These are phyloP conservation scores for Mormoops blainvillei DNA, from an alignment of 2,113 vertebrate genomes.

Conservation along the genomic window DNA sequence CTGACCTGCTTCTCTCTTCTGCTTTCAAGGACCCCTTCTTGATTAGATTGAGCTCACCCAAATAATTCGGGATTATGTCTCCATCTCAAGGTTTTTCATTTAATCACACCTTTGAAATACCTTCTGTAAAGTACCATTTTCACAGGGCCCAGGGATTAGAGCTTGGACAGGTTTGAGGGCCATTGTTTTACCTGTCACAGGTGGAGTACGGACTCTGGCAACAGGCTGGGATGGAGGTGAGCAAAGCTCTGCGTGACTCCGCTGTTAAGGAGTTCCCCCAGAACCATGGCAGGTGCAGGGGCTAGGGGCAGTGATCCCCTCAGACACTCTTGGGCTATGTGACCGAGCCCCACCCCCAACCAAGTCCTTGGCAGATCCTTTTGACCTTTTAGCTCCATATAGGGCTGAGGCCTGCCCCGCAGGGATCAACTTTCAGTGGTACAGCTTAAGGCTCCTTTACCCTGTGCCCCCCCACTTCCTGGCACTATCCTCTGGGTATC, in stretches of 20 bases:
- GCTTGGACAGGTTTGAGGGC: not conserved
- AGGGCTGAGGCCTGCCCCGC: not conserved
- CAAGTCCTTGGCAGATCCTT: not conserved
- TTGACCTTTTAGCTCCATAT: not conserved
- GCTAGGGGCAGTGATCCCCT: not conserved
- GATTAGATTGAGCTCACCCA: not conserved
- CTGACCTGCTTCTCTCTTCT: not conserved
- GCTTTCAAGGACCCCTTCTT: not conserved
- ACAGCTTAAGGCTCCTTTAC: not conserved
- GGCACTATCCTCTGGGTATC: not conserved
- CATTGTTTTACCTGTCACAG: accelerated
- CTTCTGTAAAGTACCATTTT: not conserved
- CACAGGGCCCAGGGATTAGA: not conserved
- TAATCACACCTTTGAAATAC: not conserved
- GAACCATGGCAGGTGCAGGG: not conserved
- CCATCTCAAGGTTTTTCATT: not conserved
- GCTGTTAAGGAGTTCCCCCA: not conserved
- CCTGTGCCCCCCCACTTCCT: too few species aligned
- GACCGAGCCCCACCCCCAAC: not conserved
- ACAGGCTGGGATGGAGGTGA: not conserved
- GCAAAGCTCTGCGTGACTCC: not conserved
- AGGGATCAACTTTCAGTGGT: not conserved
- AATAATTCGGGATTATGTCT: not conserved
- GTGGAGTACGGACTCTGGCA: not conserved
- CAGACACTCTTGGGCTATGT: not conserved